Percentiles rank a stretch among this genome's conserved stretches.
Evolutionary conservation across 2,113 vertebrate genomes (phyloP).

Genomic region (Xyliphius kryptos): DNA sequence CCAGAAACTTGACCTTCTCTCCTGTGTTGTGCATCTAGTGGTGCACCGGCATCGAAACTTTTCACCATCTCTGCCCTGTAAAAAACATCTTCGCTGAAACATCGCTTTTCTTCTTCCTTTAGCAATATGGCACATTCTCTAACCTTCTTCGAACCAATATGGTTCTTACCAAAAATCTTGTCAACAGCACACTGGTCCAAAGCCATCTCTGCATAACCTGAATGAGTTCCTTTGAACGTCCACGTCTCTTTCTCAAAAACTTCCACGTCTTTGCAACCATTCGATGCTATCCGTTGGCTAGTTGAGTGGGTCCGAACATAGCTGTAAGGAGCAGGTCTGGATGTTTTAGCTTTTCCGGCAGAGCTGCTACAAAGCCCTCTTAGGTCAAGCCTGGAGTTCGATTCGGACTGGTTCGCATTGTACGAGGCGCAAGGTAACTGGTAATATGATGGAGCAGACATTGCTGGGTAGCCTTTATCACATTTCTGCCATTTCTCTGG

Average conservation of each 20-base stretch:
- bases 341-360: constrained; percentile 64
- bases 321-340: constrained; percentile 67
- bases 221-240: constrained; percentile 70
- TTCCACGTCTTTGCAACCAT: constrained; percentile 63
- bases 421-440: constrained; percentile 66
- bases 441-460: constrained; percentile 69
- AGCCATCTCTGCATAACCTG: constrained; percentile 64
- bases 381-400: constrained; percentile 72
- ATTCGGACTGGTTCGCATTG: constrained; percentile 62
- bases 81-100: constrained; percentile 68
- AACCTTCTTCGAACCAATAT: constrained; percentile 61
- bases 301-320: constrained; percentile 58
- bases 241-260: constrained; percentile 64
- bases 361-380: constrained; percentile 70
- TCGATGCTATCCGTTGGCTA: constrained; percentile 57
- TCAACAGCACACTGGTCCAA: constrained; percentile 69
- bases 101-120: constrained; percentile 72
- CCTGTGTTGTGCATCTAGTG: constrained; percentile 62
- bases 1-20: constrained; percentile 65
- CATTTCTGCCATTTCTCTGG: constrained; percentile 71
- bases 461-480: constrained; percentile 68
- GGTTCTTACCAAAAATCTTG: constrained; percentile 63
- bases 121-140: constrained; percentile 68
- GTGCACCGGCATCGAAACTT: constrained; percentile 62
- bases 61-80: constrained; percentile 67